Evolutionary conservation across 2,113 vertebrate species (phyloP).

Genomic region (Aramus guarauna): DNA sequence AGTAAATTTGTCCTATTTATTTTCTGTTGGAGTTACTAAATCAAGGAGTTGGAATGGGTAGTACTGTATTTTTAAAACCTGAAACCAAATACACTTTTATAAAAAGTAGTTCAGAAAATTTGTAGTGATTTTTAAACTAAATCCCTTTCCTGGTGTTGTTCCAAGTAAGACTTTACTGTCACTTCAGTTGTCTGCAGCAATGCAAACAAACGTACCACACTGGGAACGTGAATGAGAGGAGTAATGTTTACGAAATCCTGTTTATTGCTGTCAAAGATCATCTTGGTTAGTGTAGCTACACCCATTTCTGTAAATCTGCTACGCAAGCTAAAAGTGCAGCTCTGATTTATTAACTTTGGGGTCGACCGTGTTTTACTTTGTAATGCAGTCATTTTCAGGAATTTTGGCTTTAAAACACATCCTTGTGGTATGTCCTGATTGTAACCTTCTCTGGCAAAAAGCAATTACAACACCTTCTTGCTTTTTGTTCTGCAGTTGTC

Average conservation of each 20-base stretch:
- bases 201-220: not conserved
- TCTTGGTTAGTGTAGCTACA: not conserved
- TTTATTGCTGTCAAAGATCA: not conserved
- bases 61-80: not conserved
- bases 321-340: not conserved
- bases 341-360: not conserved
- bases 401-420: not conserved
- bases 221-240: not conserved
- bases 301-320: not conserved
- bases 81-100: not conserved
- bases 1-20: not conserved
- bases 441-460: not conserved
- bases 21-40: not conserved
- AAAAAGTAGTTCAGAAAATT: not conserved
- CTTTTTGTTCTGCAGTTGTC: not conserved
- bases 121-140: not conserved
- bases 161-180: not conserved
- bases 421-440: not conserved
- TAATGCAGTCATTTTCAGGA: not conserved
- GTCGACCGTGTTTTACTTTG: not conserved
- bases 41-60: not conserved
- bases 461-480: not conserved
- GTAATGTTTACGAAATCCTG: not conserved
- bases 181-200: not conserved
- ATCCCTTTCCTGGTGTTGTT: not conserved